These are phyloP conservation scores for Toxonevra muliebris DNA, from an alignment of 2,888 invertebrate species.

Conservation along the genomic window DNA sequence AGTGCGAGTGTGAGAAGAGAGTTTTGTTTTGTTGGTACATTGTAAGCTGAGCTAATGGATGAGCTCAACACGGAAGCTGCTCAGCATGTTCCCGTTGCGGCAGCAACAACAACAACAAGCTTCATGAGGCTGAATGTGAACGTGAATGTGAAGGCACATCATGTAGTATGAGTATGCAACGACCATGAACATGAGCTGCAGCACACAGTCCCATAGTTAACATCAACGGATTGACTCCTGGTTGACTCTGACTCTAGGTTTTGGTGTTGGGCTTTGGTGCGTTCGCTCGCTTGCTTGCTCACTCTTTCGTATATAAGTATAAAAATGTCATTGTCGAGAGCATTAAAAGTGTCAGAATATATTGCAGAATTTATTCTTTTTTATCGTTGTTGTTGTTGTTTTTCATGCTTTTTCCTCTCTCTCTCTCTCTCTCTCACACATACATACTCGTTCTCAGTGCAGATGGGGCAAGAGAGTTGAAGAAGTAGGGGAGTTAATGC, in stretches of 20 bases:
- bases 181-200: background rate
- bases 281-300: background rate
- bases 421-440: no score
- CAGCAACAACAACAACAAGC: no score
- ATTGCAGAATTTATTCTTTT: slow-evolving; percentile 36
- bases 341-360: slow-evolving; percentile 42
- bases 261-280: slow-evolving; percentile 25
- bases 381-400: slow-evolving; percentile 2
- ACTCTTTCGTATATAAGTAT: background rate
- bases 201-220: slow-evolving; percentile 13
- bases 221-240: slow-evolving; percentile 34
- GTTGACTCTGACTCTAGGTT: slow-evolving; percentile 5
- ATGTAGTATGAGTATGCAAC: no score
- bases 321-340: slow-evolving; percentile 40
- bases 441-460: no score
- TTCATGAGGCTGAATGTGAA: no score
- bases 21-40: background rate
- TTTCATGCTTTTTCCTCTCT: background rate
- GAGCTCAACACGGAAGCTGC: slow-evolving; percentile 28
- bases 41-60: slow-evolving; percentile 21
- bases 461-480: no score
- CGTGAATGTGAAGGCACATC: no score
- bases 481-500: no score
- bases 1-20: background rate
- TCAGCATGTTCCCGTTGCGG: slow-evolving; percentile 28